phyloP scores from a whole-genome alignment of 2,113 vertebrate genomes.

The Miniopterus natalensis region DNA sequence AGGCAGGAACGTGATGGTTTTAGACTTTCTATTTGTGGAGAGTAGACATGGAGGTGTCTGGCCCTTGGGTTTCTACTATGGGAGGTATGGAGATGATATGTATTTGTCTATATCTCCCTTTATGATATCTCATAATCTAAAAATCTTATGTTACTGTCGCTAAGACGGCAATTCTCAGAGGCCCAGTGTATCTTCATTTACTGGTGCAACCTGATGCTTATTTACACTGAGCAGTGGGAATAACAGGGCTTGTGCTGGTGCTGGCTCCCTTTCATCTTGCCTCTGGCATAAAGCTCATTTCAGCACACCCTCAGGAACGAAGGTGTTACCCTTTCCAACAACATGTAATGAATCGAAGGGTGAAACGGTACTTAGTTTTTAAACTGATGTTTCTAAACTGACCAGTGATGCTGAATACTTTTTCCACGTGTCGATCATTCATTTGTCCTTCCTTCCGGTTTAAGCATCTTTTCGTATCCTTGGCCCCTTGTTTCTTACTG shows the following conservation, averaged over 20 bases:
- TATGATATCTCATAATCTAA: neutral
- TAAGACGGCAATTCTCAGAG: neutral
- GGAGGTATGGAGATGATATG: neutral
- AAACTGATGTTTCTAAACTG: neutral
- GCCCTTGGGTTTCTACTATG: neutral
- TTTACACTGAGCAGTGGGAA: neutral
- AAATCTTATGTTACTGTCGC: neutral
- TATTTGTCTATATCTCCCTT: neutral
- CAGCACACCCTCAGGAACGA: neutral
- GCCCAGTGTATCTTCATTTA: neutral
- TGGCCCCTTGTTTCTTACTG: neutral
- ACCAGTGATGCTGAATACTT: neutral
- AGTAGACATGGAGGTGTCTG: neutral
- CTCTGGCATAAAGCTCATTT: neutral
- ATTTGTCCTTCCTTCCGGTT: neutral
- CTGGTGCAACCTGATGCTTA: neutral
- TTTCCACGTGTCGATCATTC: neutral
- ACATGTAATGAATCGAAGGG: neutral
- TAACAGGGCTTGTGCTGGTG: neutral
- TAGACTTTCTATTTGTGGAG: neutral
- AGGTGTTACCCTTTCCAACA: neutral
- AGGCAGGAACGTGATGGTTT: neutral
- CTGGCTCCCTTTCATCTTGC: neutral
- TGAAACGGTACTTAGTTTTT: neutral
- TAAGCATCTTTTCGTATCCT: neutral